phyloP scores from a whole-genome alignment of 2,113 vertebrate species.

The Herpailurus yagouaroundi region DNA sequence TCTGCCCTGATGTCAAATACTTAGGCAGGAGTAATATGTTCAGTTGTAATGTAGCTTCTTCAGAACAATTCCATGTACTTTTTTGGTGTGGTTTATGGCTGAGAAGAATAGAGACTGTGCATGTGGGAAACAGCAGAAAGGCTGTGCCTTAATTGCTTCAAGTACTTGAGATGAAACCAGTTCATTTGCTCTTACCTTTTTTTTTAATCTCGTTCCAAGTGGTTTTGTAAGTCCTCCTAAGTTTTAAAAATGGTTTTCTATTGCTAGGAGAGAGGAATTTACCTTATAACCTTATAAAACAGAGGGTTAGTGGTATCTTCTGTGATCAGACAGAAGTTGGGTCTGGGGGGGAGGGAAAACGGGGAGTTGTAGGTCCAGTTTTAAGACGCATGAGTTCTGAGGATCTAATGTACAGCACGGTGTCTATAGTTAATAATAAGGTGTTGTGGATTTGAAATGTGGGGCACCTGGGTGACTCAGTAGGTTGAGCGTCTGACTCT shows the following conservation, averaged over 20 bases:
- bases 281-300: neutral
- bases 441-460: neutral
- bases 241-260: neutral
- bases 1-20: neutral
- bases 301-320: neutral
- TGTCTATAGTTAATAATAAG: neutral
- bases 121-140: neutral
- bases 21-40: neutral
- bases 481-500: too few species aligned
- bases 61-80: neutral
- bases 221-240: neutral
- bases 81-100: neutral
- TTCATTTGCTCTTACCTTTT: neutral
- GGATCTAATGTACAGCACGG: neutral
- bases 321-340: neutral
- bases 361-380: neutral
- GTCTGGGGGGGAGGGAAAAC: neutral
- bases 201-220: neutral
- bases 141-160: neutral
- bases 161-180: neutral
- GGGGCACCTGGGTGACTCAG: too few species aligned
- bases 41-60: neutral
- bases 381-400: neutral
- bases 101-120: neutral
- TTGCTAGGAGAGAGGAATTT: neutral